These are phyloP conservation scores for Orussus abietinus DNA, from an alignment of 1,140 invertebrate species.

Conservation along the genomic window DNA sequence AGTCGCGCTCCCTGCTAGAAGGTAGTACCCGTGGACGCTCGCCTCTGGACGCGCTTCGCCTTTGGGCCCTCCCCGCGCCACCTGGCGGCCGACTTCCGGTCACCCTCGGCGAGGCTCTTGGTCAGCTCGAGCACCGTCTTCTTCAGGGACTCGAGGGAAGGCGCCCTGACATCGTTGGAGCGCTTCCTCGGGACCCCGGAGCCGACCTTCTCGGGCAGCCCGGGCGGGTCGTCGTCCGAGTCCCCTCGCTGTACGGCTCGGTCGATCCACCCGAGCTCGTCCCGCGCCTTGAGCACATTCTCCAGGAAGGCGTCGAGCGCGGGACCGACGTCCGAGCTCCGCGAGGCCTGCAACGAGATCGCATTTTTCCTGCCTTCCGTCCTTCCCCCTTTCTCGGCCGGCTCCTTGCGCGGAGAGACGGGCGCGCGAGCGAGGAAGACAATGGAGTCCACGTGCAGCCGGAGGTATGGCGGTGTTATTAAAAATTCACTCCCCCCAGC, in stretches of 20 bases:
- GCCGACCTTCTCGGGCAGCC: no score
- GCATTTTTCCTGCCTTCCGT: constrained; percentile 25
- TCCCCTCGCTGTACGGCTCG: constrained; percentile 1
- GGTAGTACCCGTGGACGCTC: constrained; percentile 3
- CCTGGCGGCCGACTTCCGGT: constrained; percentile 1
- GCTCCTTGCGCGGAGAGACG: constrained; percentile 4
- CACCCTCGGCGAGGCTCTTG: constrained; percentile 16
- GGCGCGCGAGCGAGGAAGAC: constrained; percentile 27
- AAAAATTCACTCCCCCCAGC: constrained; percentile 53
- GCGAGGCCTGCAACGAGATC: no score
- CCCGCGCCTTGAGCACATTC: neutral
- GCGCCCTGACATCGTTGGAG: constrained; percentile 3
- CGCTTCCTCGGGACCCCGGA: neutral
- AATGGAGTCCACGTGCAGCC: constrained; percentile 41
- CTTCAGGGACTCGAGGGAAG: constrained; percentile 24
- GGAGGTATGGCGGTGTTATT: constrained; percentile 48
- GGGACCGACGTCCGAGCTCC: constrained; percentile 14
- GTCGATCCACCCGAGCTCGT: constrained; percentile 10
- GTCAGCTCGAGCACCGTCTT: constrained; percentile 22
- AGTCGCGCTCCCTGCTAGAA: constrained; percentile 2
- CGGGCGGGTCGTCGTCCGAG: neutral
- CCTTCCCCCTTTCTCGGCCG: constrained; percentile 27
- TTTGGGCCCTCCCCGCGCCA: neutral
- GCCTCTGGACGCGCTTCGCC: constrained; percentile 7
- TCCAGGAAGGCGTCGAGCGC: constrained; percentile 10